phyloP scores from a whole-genome alignment of 1,140 invertebrate genomes.

The Aphelenchoides fujianensis region DNA sequence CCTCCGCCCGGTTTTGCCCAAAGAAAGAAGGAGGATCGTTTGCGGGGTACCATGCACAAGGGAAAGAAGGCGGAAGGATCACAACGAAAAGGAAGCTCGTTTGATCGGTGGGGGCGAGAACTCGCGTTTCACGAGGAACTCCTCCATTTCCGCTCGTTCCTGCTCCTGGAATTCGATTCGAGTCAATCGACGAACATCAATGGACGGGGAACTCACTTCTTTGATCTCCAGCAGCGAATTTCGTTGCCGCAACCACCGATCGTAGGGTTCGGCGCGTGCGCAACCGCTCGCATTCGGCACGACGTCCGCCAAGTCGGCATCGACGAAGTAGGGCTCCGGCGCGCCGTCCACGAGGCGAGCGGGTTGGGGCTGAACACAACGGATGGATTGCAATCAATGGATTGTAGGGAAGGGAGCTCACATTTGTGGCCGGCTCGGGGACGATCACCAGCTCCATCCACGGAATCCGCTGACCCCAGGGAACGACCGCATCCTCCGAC shows the following conservation, averaged over 20 bases:
- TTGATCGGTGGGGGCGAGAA: not conserved
- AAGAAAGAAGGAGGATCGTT: too few species aligned
- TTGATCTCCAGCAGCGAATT: not conserved
- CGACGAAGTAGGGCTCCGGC: slow-evolving; percentile 9
- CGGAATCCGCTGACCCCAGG: slow-evolving; percentile 13
- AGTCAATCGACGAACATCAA: too few species aligned
- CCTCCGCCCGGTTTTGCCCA: too few species aligned
- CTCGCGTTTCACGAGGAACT: not conserved
- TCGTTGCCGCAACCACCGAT: not conserved
- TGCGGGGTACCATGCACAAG: too few species aligned
- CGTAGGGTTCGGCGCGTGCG: slow-evolving; percentile 8
- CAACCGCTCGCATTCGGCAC: slow-evolving; percentile 16
- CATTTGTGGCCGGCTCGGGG: slow-evolving; percentile 6
- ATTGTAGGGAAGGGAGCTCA: not conserved
- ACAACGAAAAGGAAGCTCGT: too few species aligned
- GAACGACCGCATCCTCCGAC: not conserved
- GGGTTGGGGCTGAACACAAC: slow-evolving; percentile 6
- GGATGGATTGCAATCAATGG: too few species aligned
- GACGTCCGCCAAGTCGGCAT: slow-evolving; percentile 1
- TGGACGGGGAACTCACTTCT: too few species aligned
- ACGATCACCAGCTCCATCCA: slow-evolving; percentile 9
- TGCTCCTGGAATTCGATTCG: too few species aligned
- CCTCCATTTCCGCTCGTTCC: not conserved
- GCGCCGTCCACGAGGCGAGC: not conserved
- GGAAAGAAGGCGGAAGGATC: too few species aligned